Conservation (phyloP, 2,113 vertebrate species). For the Sigmodon hispidus region DNA sequence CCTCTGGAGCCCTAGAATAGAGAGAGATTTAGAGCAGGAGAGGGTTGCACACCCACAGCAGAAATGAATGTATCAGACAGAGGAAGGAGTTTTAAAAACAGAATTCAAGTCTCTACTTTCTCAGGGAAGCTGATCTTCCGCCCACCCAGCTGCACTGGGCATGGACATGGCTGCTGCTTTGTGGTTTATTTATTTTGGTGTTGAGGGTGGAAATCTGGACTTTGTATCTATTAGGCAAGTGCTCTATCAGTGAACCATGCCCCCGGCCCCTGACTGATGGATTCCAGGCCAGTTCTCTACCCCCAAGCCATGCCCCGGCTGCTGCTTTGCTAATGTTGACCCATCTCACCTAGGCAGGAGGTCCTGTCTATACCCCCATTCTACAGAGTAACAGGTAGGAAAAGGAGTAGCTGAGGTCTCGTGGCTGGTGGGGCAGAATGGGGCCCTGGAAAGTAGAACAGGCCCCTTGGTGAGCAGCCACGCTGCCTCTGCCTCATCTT, state of each 20-base stretch:
- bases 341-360: neutral
- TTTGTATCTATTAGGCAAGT: neutral
- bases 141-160: neutral
- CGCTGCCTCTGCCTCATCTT: too few species aligned
- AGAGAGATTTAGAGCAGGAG: neutral
- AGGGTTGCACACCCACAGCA: neutral
- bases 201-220: neutral
- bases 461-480: neutral
- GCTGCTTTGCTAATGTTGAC: neutral
- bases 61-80: neutral
- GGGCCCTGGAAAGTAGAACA: neutral
- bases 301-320: neutral
- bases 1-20: neutral
- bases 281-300: neutral
- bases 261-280: neutral
- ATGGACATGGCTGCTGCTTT: neutral
- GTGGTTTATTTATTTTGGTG: neutral
- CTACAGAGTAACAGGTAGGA: neutral
- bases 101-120: neutral
- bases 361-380: rapidly evolving
- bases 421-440: neutral
- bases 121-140: neutral
- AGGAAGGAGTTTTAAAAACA: neutral
- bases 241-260: neutral
- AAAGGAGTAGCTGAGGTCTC: neutral